Percentiles rank a stretch among this genome's conserved stretches.
These are phyloP conservation scores for Chrysolina haemoptera DNA, from an alignment of 2,888 invertebrate genomes.

Conservation along the genomic window DNA sequence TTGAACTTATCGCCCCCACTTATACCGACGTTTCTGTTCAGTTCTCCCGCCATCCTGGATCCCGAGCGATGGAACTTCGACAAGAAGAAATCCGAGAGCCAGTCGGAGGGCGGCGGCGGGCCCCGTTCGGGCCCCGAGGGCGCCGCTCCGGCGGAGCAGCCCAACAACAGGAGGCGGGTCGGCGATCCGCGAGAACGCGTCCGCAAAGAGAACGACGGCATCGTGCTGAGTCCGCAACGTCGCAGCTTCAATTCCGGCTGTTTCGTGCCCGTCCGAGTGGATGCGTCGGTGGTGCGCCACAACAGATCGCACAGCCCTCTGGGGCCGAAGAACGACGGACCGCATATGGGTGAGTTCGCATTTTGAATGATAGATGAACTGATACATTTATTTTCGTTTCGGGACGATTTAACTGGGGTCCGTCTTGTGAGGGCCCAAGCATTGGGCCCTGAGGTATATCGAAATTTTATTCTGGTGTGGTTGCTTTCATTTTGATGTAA, in stretches of 20 bases:
- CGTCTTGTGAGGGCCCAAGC: no score
- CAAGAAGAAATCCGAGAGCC: slow-evolving; percentile 76
- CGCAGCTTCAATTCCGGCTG: slow-evolving; percentile 91
- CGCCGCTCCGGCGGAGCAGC: slow-evolving; percentile 56
- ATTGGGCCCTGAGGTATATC: no score
- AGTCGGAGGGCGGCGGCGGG: slow-evolving; percentile 74
- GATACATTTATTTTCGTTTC: no score
- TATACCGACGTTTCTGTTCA: slow-evolving; percentile 30
- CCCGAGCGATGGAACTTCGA: slow-evolving; percentile 70
- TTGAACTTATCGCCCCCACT: no score
- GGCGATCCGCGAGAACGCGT: slow-evolving; percentile 82
- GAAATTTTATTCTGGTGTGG: no score
- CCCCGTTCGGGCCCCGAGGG: slow-evolving; percentile 71
- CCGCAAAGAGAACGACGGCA: slow-evolving; percentile 87
- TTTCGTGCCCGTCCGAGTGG: slow-evolving; percentile 76
- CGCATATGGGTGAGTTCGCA: slow-evolving; percentile 40
- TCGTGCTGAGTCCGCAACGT: slow-evolving; percentile 88
- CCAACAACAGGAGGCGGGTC: slow-evolving; percentile 68
- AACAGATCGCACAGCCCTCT: slow-evolving; percentile 61
- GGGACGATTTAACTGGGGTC: no score
- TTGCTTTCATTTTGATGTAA: no score
- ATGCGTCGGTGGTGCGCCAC: slow-evolving; percentile 52
- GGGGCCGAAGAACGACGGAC: slow-evolving; percentile 50
- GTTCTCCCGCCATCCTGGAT: slow-evolving; percentile 57
- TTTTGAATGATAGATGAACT: no score